Percentiles rank a stretch among this genome's conserved stretches.
phyloP scores from a whole-genome alignment of 2,113 vertebrate species.

The Sakesphorus luctuosus region DNA sequence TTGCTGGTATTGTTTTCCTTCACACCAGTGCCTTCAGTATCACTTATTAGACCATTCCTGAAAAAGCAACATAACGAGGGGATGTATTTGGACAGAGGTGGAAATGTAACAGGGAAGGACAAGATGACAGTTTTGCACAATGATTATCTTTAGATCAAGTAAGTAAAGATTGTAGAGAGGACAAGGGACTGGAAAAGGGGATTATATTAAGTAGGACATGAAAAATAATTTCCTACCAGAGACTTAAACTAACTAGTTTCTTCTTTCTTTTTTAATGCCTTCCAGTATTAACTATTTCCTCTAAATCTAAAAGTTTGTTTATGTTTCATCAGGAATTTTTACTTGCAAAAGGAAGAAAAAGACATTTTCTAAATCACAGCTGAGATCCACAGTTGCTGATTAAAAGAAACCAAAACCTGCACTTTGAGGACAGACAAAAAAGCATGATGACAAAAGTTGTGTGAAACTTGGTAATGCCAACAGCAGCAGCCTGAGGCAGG shows the following conservation, averaged over 20 bases:
- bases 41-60: neutral
- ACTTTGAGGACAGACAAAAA: conserved; percentile 27
- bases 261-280: neutral
- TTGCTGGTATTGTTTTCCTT: neutral
- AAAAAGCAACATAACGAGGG: neutral
- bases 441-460: conserved; percentile 5
- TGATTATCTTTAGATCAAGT: neutral
- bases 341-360: neutral
- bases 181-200: neutral
- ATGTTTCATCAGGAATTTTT: neutral
- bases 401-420: neutral
- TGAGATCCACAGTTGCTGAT: neutral
- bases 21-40: neutral
- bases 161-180: neutral
- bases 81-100: neutral
- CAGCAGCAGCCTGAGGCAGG: neutral
- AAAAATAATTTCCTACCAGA: neutral
- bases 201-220: neutral
- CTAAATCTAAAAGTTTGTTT: neutral
- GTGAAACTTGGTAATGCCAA: neutral
- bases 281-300: neutral
- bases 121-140: neutral
- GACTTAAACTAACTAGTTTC: neutral
- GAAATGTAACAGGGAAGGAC: neutral
- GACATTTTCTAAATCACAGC: neutral